Conservation (phyloP, 2,888 invertebrate genomes). For the Cheiracanthium punctorium region DNA sequence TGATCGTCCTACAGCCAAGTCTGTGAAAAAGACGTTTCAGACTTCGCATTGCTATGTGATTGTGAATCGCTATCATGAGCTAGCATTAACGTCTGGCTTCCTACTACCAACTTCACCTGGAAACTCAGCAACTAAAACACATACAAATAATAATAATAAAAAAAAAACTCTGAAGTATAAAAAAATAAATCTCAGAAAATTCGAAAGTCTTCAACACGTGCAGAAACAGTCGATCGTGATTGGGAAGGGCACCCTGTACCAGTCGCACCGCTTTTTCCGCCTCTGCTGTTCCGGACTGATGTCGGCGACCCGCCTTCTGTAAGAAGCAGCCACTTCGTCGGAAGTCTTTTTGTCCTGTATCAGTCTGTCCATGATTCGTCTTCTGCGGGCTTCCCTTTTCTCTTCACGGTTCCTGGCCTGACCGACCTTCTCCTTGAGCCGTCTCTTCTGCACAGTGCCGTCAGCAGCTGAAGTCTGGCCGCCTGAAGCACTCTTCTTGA, state of each 20-base stretch:
- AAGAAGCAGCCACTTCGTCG: background rate
- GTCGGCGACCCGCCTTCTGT: conserved; percentile 4
- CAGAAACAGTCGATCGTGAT: conserved; percentile 73
- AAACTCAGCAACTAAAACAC: too few species aligned
- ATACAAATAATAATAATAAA: too few species aligned
- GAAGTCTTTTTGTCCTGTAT: background rate
- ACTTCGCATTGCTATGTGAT: too few species aligned
- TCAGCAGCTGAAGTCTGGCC: too few species aligned
- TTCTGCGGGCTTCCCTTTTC: too few species aligned
- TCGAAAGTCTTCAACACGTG: conserved; percentile 70
- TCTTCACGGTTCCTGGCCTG: background rate
- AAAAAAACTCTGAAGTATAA: too few species aligned
- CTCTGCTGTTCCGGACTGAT: background rate
- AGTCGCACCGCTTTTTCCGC: conserved; percentile 71
- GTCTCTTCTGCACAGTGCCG: background rate
- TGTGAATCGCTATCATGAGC: too few species aligned
- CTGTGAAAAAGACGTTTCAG: too few species aligned
- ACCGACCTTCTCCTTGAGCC: background rate
- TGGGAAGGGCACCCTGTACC: conserved; percentile 73
- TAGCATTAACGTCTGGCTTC: too few species aligned
- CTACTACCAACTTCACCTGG: too few species aligned
- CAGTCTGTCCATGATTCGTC: background rate
- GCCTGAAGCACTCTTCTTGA: background rate
- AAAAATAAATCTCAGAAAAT: too few species aligned
- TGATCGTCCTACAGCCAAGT: too few species aligned